phyloP scores from a whole-genome alignment of 2,888 invertebrate genomes.

The Amiota mariae region DNA sequence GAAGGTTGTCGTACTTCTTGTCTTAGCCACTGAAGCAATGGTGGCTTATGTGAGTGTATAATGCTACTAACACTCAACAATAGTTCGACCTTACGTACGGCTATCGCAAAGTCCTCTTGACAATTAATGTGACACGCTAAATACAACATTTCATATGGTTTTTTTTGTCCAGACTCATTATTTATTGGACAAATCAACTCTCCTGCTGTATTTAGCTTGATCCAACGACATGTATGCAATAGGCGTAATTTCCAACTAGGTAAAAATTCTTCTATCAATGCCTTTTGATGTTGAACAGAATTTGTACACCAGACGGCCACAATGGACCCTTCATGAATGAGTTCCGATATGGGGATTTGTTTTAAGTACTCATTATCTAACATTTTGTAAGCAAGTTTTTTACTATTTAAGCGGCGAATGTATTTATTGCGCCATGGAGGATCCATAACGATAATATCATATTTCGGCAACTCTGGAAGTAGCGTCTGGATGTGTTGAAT shows the following conservation, averaged over 20 bases:
- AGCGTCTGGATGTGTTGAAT: slow-evolving; percentile 77
- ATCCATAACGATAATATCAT: slow-evolving; percentile 90
- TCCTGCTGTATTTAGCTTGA: slow-evolving; percentile 79
- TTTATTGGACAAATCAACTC: slow-evolving; percentile 77
- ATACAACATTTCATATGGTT: slow-evolving; percentile 89
- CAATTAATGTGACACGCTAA: slow-evolving; percentile 75
- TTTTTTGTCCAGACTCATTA: slow-evolving; percentile 77
- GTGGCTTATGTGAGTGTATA: slow-evolving; percentile 96
- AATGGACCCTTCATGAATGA: slow-evolving; percentile 79
- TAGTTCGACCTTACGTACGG: slow-evolving; percentile 76
- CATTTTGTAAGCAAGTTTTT: slow-evolving; percentile 80
- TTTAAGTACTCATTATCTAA: slow-evolving; percentile 84
- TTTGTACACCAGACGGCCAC: slow-evolving; percentile 96
- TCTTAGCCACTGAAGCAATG: slow-evolving; percentile 78
- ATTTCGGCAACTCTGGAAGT: slow-evolving; percentile 75
- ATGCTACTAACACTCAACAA: slow-evolving; percentile 91
- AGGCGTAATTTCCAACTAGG: slow-evolving; percentile 84
- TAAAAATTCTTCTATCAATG: slow-evolving; percentile 83
- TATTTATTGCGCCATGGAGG: slow-evolving; percentile 98
- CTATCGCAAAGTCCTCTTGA: slow-evolving; percentile 38
- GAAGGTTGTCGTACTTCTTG: slow-evolving; percentile 75
- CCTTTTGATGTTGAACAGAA: slow-evolving; percentile 80
- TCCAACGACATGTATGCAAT: slow-evolving; percentile 88
- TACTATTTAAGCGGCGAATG: slow-evolving; percentile 84
- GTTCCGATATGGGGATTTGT: slow-evolving; percentile 80